phyloP scores from a whole-genome alignment of 1,140 invertebrate genomes.

The Ips nitidus region DNA sequence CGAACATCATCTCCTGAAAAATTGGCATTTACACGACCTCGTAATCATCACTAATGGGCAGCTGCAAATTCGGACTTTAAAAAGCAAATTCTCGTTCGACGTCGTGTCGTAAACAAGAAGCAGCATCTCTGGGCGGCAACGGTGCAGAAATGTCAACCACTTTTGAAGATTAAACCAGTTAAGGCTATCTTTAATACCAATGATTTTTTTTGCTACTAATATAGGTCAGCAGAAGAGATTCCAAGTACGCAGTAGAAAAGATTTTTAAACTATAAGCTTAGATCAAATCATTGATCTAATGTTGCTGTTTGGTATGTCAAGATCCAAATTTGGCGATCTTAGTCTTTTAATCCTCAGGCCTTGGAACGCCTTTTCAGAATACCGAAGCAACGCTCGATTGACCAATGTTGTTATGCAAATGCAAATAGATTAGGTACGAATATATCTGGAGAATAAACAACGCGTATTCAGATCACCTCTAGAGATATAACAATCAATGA shows the following conservation, averaged over 20 bases:
- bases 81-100: neutral
- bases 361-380: constrained; percentile 12
- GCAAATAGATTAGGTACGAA: constrained; percentile 24
- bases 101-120: neutral
- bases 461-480: constrained; percentile 32
- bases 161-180: neutral
- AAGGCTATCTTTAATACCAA: too few species aligned
- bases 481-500: constrained; percentile 38
- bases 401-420: constrained; percentile 32
- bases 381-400: neutral
- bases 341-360: neutral
- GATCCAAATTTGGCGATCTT: constrained; percentile 17
- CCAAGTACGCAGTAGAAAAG: too few species aligned
- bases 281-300: too few species aligned
- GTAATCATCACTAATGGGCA: neutral
- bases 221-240: too few species aligned
- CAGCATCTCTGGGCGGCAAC: constrained; percentile 8
- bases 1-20: constrained; percentile 1
- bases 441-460: constrained; percentile 30
- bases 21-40: neutral
- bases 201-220: too few species aligned
- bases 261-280: too few species aligned
- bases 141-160: constrained; percentile 19
- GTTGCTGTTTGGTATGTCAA: too few species aligned
- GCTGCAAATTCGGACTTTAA: constrained; percentile 8